Evolutionary conservation across 2,113 vertebrate genomes (phyloP).

Genomic region (Dendrocopos noguchii): DNA sequence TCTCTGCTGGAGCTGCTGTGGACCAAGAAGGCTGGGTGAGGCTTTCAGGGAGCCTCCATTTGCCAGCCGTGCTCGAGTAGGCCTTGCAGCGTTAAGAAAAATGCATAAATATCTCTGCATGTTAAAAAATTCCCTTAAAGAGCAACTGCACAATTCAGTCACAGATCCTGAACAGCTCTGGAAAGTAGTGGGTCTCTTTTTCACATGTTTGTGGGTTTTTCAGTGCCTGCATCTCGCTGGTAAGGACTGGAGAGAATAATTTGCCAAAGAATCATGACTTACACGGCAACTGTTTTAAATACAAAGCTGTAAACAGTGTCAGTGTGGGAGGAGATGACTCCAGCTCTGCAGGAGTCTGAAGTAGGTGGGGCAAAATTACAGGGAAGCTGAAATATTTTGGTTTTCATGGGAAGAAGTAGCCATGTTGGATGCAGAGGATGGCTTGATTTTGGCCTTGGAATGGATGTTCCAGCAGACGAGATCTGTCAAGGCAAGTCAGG

Average conservation of each 20-base stretch:
- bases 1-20: not conserved
- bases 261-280: constrained; percentile 63
- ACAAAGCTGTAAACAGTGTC: constrained; percentile 61
- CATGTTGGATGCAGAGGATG: constrained; percentile 1
- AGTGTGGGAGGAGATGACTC: constrained; percentile 62
- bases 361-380: constrained; percentile 26
- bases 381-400: constrained; percentile 3
- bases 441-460: constrained; percentile 1
- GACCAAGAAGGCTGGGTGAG: not conserved
- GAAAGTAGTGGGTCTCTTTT: constrained; percentile 10
- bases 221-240: constrained; percentile 20
- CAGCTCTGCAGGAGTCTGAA: constrained; percentile 42
- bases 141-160: not conserved
- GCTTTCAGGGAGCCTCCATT: not conserved
- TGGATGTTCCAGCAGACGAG: not conserved
- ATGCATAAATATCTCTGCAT: not conserved
- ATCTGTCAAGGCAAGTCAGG: not conserved
- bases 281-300: constrained; percentile 58
- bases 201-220: not conserved
- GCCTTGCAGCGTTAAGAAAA: not conserved
- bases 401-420: constrained; percentile 8
- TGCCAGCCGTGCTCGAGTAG: not conserved
- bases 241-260: constrained; percentile 46
- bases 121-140: not conserved
- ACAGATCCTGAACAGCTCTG: not conserved